phyloP scores from a whole-genome alignment of 2,113 vertebrate genomes.

The Syrrhaptes paradoxus region DNA sequence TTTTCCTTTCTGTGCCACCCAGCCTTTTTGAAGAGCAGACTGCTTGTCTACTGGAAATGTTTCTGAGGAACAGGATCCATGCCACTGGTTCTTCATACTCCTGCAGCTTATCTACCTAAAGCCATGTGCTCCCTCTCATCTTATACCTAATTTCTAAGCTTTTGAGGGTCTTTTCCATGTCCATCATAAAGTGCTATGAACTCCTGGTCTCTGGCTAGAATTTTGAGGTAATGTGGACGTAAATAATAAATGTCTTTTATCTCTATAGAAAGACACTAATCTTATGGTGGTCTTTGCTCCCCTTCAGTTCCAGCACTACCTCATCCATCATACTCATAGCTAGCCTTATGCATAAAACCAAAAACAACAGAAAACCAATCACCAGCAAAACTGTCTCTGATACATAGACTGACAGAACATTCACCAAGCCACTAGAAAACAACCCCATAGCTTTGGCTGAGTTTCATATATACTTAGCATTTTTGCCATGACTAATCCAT shows the following conservation, averaged over 20 bases:
- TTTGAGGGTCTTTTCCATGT: not conserved
- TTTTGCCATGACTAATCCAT: slow-evolving; percentile 52
- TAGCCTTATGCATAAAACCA: not conserved
- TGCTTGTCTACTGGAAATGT: not conserved
- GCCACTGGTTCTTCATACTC: not conserved
- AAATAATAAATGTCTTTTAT: not conserved
- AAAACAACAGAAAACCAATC: not conserved
- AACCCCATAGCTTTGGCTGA: not conserved
- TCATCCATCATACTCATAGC: not conserved
- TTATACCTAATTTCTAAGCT: not conserved
- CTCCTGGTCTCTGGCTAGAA: not conserved
- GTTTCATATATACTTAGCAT: slow-evolving; percentile 6
- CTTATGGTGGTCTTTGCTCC: not conserved
- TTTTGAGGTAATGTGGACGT: not conserved
- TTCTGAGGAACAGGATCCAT: not conserved
- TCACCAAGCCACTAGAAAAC: not conserved
- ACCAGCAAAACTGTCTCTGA: not conserved
- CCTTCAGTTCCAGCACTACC: not conserved
- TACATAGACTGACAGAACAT: not conserved
- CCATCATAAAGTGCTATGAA: not conserved
- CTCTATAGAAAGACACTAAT: not conserved
- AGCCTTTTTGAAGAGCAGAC: not conserved
- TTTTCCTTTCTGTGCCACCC: not conserved
- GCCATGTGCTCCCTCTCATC: not conserved
- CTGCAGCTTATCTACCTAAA: not conserved